These are phyloP conservation scores for Rhadina sibilatrix DNA, from an alignment of 2,113 vertebrate genomes.

Conservation along the genomic window DNA sequence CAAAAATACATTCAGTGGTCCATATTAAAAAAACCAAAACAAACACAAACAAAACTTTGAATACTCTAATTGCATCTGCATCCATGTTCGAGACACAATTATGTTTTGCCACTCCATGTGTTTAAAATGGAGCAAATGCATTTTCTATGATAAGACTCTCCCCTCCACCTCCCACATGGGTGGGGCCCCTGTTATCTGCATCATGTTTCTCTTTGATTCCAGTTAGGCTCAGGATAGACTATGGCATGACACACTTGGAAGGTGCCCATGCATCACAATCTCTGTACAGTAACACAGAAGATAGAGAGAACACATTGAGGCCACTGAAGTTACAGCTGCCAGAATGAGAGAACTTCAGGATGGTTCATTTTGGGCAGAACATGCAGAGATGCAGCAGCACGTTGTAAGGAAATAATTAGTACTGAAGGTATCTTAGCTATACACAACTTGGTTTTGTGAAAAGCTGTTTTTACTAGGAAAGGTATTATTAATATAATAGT, in stretches of 20 bases:
- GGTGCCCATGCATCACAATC: neutral
- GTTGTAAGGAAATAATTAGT: neutral
- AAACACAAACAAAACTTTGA: neutral
- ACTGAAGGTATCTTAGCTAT: neutral
- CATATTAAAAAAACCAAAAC: neutral
- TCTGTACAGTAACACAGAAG: neutral
- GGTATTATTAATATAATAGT: neutral
- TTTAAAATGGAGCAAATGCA: neutral
- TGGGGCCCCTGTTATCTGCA: neutral
- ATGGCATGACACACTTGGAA: neutral
- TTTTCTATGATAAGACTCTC: neutral
- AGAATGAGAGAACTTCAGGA: neutral
- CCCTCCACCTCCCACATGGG: neutral
- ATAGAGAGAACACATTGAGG: accelerated
- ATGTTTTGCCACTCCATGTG: accelerated
- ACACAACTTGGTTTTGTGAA: neutral
- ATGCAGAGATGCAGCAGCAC: accelerated
- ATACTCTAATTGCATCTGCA: neutral
- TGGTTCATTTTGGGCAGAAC: neutral
- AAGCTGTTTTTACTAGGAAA: neutral
- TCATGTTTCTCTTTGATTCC: neutral
- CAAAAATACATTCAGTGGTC: neutral
- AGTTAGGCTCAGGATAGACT: neutral
- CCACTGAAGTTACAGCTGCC: neutral
- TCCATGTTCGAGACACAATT: neutral